These are phyloP conservation scores for Saguinus midas DNA, from an alignment of 2,113 vertebrate genomes.

Conservation along the genomic window DNA sequence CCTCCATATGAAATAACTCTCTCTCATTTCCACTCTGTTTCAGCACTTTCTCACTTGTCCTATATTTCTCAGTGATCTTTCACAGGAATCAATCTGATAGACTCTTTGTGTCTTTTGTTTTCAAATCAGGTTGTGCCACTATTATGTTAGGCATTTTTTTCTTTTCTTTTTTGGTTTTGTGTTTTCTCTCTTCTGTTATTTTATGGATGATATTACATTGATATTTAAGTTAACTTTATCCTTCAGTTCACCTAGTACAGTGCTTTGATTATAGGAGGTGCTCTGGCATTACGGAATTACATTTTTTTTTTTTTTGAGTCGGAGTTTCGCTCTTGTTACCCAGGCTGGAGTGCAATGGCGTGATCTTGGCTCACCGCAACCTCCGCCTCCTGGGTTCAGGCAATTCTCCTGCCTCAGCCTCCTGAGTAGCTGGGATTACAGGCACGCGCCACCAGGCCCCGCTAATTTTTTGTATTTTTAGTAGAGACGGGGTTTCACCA, in stretches of 20 bases:
- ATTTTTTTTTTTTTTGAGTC: too few species aligned
- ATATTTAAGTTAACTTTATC: background rate
- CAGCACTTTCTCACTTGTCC: background rate
- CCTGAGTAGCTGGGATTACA: too few species aligned
- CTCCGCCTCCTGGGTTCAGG: too few species aligned
- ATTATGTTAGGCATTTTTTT: background rate
- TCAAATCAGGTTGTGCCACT: background rate
- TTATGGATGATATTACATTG: background rate
- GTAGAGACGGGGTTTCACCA: too few species aligned
- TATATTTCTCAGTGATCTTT: background rate
- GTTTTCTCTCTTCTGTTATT: background rate
- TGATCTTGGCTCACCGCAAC: too few species aligned
- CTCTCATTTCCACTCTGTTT: background rate
- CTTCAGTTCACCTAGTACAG: background rate
- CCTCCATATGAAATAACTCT: background rate
- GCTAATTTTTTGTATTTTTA: too few species aligned
- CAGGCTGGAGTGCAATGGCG: too few species aligned
- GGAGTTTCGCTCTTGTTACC: too few species aligned
- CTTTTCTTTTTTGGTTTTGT: background rate
- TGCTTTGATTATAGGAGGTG: background rate
- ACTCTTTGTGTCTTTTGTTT: background rate
- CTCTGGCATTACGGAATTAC: background rate
- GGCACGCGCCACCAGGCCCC: too few species aligned
- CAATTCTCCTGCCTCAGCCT: too few species aligned
- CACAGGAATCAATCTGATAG: background rate